phyloP scores from a whole-genome alignment of 2,113 vertebrate genomes.

The Anoplopoma fimbria region DNA sequence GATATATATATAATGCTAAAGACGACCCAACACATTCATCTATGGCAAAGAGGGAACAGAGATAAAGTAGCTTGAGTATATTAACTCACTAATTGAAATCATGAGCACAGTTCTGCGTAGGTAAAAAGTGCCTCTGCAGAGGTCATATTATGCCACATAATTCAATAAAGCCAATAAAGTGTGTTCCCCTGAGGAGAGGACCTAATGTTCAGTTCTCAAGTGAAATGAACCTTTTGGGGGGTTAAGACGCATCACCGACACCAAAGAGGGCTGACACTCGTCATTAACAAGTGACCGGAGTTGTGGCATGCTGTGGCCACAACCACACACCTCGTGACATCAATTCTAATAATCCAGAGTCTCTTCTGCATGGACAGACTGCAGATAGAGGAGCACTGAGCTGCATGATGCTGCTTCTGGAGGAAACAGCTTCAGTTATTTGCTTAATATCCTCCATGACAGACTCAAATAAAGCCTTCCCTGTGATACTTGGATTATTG shows the following conservation, averaged over 20 bases:
- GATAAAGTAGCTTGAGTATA: conserved; percentile 15
- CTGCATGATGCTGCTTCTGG: not conserved
- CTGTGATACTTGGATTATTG: not conserved
- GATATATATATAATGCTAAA: not conserved
- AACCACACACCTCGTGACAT: conserved; percentile 60
- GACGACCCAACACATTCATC: conserved; percentile 14
- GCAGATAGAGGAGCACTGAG: conserved; percentile 33
- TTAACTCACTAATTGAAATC: conserved; percentile 37
- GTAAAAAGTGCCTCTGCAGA: conserved; percentile 41
- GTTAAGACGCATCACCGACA: conserved; percentile 48
- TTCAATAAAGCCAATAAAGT: conserved; percentile 67
- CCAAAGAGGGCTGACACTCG: conserved; percentile 27
- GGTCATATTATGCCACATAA: conserved; percentile 51
- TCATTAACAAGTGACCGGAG: conserved; percentile 65
- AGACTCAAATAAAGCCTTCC: conserved; percentile 3
- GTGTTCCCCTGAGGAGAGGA: conserved; percentile 36
- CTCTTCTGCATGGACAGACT: conserved; percentile 58
- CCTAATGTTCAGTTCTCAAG: conserved; percentile 57
- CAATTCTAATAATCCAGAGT: conserved; percentile 68
- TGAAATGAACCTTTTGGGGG: conserved; percentile 57
- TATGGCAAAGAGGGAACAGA: conserved; percentile 19
- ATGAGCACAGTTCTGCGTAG: conserved; percentile 28
- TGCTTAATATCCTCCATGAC: conserved; percentile 23
- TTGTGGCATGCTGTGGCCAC: conserved; percentile 41
- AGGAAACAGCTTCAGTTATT: not conserved